These are phyloP conservation scores for Mylabris phalerata DNA, from an alignment of 1,140 invertebrate genomes.

Conservation along the genomic window DNA sequence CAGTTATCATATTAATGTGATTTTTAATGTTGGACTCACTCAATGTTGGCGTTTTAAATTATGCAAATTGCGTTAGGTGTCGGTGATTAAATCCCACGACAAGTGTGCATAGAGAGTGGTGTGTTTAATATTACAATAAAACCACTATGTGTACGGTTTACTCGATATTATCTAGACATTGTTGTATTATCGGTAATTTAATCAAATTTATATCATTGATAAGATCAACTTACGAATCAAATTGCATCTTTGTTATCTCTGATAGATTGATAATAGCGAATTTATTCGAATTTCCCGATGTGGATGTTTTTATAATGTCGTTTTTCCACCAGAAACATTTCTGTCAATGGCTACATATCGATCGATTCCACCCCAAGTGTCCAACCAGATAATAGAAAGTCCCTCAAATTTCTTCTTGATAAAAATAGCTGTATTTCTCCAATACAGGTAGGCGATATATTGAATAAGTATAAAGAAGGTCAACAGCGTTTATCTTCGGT, in stretches of 20 bases:
- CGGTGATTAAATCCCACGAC: slow-evolving; percentile 12
- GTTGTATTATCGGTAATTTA: no score
- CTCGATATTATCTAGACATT: slow-evolving; percentile 1
- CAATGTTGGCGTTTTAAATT: slow-evolving; percentile 1
- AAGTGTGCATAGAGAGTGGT: slow-evolving; percentile 10
- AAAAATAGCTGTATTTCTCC: slow-evolving; percentile 7
- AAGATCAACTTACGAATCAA: no score
- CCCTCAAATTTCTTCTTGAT: slow-evolving; percentile 1
- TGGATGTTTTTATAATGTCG: neutral
- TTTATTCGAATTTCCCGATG: slow-evolving; percentile 6
- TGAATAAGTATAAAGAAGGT: slow-evolving; percentile 6
- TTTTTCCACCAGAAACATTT: neutral
- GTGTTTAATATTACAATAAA: slow-evolving; percentile 14
- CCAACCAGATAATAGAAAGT: slow-evolving; percentile 5
- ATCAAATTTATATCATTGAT: no score
- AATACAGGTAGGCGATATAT: slow-evolving; percentile 10
- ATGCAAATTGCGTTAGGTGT: slow-evolving; percentile 12
- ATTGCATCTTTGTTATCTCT: no score
- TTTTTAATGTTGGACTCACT: slow-evolving; percentile 7
- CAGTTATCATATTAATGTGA: slow-evolving; percentile 1
- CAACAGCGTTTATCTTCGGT: slow-evolving; percentile 11
- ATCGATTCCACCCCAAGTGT: neutral
- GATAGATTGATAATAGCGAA: neutral
- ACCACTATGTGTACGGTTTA: slow-evolving; percentile 6
- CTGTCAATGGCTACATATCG: neutral